phyloP scores from a whole-genome alignment of 1,140 invertebrate species.

The Bombus consobrinus region DNA sequence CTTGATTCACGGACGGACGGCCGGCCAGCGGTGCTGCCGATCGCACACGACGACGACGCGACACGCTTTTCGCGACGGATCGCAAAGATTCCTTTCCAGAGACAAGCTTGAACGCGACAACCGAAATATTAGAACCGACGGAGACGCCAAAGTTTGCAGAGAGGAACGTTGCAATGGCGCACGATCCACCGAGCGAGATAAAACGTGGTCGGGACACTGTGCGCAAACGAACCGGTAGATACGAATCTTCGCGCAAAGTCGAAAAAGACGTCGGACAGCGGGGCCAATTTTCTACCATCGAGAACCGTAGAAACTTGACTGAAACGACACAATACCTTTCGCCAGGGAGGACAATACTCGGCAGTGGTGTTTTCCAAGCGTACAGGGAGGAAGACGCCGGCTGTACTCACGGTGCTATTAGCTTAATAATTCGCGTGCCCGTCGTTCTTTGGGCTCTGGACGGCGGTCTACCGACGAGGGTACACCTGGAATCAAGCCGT shows the following conservation, averaged over 20 bases:
- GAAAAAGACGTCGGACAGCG: background rate
- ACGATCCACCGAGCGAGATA: background rate
- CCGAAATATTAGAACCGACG: background rate
- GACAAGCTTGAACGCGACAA: background rate
- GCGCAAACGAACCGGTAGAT: background rate
- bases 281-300: background rate
- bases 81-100: background rate
- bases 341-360: background rate
- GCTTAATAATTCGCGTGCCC: conserved; percentile 62
- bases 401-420: conserved; percentile 38
- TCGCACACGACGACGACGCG: conserved; percentile 22
- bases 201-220: background rate
- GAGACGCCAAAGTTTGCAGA: no score
- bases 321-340: background rate
- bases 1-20: conserved; percentile 58
- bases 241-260: conserved; percentile 4
- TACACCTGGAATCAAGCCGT: conserved; percentile 51
- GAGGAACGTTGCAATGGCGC: background rate
- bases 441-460: conserved; percentile 23
- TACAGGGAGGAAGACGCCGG: conserved; percentile 18
- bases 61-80: conserved; percentile 6
- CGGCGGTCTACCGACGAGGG: background rate
- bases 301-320: background rate
- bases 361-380: background rate
- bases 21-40: background rate